Evolutionary conservation across 1,140 invertebrate species (phyloP).

Genomic region (Ganaspis sp.): DNA sequence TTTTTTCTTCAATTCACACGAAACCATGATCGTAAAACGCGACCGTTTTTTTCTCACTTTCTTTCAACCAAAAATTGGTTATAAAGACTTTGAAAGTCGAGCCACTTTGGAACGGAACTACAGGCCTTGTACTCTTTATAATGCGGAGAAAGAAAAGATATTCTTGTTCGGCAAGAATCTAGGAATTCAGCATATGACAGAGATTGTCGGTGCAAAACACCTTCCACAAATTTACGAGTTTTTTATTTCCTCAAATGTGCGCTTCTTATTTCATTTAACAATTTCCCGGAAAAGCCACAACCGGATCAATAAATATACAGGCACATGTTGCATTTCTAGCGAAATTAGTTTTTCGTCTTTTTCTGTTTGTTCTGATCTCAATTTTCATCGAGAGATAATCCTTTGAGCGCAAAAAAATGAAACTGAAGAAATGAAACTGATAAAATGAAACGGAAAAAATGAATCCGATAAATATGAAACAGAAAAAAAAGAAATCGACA

Average conservation of each 20-base stretch:
- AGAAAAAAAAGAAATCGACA: too few relatives aligned
- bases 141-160: not conserved
- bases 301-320: not conserved
- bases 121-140: conserved; percentile 9
- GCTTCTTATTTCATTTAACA: not conserved
- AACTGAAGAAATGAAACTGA: too few relatives aligned
- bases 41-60: not conserved
- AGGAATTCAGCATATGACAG: conserved; percentile 14
- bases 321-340: too few relatives aligned
- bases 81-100: conserved; percentile 11
- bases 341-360: too few relatives aligned
- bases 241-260: not conserved
- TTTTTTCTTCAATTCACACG: conserved; percentile 9
- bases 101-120: conserved; percentile 14
- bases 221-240: not conserved
- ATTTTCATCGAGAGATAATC: too few relatives aligned
- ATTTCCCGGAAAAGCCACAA: not conserved
- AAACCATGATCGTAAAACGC: conserved; percentile 27
- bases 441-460: too few relatives aligned
- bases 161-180: not conserved
- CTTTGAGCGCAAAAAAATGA: too few relatives aligned
- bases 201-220: not conserved
- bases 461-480: too few relatives aligned
- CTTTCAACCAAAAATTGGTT: conserved; percentile 5
- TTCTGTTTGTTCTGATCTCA: too few relatives aligned